Conservation (phyloP, 2,113 vertebrate genomes). For the Triplophysa tibetana region DNA sequence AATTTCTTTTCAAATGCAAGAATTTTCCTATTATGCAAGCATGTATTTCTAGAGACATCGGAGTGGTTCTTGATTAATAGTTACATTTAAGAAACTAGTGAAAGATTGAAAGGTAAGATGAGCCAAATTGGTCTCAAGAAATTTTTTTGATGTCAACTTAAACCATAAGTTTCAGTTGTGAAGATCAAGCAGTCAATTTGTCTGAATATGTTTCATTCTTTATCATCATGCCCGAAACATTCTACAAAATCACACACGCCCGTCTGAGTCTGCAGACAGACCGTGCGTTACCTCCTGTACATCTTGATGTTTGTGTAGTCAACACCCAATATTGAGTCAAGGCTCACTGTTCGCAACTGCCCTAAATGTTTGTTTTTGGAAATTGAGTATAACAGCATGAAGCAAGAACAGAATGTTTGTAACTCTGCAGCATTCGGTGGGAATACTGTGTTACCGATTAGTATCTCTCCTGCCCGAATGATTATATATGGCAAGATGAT, state of each 20-base stretch:
- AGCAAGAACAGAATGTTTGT: background rate
- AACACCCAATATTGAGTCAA: background rate
- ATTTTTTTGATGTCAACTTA: background rate
- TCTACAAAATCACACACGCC: constrained; percentile 38
- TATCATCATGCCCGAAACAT: constrained; percentile 26
- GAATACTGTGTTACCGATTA: background rate
- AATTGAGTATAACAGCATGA: background rate
- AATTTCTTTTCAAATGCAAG: too few species aligned
- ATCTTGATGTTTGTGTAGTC: background rate
- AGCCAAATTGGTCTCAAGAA: too few species aligned
- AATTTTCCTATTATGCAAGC: too few species aligned
- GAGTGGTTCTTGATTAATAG: background rate
- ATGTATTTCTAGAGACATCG: too few species aligned
- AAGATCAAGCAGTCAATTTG: background rate
- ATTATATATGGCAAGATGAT: constrained; percentile 9
- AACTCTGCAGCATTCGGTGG: background rate
- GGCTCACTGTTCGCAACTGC: background rate
- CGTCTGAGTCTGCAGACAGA: background rate
- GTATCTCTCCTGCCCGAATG: background rate
- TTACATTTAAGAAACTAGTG: too few species aligned
- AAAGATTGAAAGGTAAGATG: too few species aligned
- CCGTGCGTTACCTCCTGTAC: background rate
- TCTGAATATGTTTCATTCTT: constrained; percentile 43
- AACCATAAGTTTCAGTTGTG: background rate
- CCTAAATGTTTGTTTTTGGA: background rate